Base-by-base conservation (phyloP, 2,888 invertebrate species). In the Drosophila fulvimacula region DNA sequence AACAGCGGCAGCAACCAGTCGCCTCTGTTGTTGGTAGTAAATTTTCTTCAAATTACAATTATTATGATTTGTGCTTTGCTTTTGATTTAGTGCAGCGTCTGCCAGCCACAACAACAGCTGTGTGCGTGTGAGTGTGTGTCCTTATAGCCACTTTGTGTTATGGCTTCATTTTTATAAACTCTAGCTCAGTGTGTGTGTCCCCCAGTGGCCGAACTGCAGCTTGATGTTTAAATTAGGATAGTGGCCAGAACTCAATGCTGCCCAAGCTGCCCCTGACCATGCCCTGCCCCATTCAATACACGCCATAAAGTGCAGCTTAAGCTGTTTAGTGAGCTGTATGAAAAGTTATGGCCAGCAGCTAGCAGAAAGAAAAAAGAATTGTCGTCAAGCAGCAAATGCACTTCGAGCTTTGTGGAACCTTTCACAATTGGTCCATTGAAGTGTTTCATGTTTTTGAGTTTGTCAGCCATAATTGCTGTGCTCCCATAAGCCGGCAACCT, bases 11-110 rank as follows among this genome's bases (percentile, higher is more conserved):
- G 44, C 68, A 73, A 53, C 67, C 53, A 59, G 51, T 52, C 44
- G 52, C 66, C 66, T 78, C 80, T 75, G 83, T 77, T 76, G 81
- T 69, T 85, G 88, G 85, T 87, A 89, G 89, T 85, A 85, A 89
- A 85, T 85, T 89, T 85, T 85, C 85, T 87, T 85, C 89, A 85
- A 85, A 85, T 88, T 89, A 89, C 89, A 85, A 85, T 89, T 85
- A 85, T 88, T 87, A 89, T 85, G 85, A 85, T 85, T 85, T 85
- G 85, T 85, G 89, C 85, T 81, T 83, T 75, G 76, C 73, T 73
- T 83, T 86, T 83, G 83, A 83, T 83, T 83, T 83, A 83, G 83
- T 88, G 76, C 69, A 60, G 60, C 60, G 76, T 66, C 76, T 76
- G 76, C 46, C 76, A 71, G 59, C 60, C 63, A 59, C 62, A 70